phyloP scores from a whole-genome alignment of 2,113 vertebrate species.

The Rhinoderma darwinii region DNA sequence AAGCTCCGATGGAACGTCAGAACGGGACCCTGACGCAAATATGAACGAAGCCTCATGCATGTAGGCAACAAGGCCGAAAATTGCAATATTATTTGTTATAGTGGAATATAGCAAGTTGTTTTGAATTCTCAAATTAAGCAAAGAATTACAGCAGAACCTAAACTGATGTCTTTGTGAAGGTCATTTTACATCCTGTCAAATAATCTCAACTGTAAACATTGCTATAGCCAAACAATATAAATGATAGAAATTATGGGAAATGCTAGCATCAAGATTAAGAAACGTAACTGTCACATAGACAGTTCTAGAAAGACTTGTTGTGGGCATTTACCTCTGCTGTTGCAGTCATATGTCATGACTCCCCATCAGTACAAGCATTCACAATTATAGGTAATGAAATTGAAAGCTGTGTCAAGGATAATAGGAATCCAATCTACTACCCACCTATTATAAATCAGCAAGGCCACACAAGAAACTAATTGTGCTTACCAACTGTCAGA shows the following conservation, averaged over 20 bases:
- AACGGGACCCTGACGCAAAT: too few species aligned
- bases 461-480: slow-evolving; percentile 46
- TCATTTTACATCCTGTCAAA: slow-evolving; percentile 27
- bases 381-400: slow-evolving; percentile 52
- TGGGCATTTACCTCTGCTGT: slow-evolving; percentile 26
- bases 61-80: neutral
- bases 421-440: slow-evolving; percentile 47
- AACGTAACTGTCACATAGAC: slow-evolving; percentile 36
- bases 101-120: neutral
- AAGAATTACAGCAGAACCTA: slow-evolving; percentile 11
- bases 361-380: slow-evolving; percentile 40
- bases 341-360: slow-evolving; percentile 35
- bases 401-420: slow-evolving; percentile 46
- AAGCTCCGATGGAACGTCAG: too few species aligned
- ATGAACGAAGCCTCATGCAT: too few species aligned
- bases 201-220: slow-evolving; percentile 32
- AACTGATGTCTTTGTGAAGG: slow-evolving; percentile 7
- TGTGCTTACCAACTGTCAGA: slow-evolving; percentile 37
- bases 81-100: neutral
- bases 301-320: slow-evolving; percentile 22
- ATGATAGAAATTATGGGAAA: slow-evolving; percentile 47
- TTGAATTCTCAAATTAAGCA: neutral
- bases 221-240: slow-evolving; percentile 7
- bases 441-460: slow-evolving; percentile 51
- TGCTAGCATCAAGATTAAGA: slow-evolving; percentile 17